Evolutionary conservation across 2,113 vertebrate species (phyloP).

Genomic region (Plectropomus leopardus): DNA sequence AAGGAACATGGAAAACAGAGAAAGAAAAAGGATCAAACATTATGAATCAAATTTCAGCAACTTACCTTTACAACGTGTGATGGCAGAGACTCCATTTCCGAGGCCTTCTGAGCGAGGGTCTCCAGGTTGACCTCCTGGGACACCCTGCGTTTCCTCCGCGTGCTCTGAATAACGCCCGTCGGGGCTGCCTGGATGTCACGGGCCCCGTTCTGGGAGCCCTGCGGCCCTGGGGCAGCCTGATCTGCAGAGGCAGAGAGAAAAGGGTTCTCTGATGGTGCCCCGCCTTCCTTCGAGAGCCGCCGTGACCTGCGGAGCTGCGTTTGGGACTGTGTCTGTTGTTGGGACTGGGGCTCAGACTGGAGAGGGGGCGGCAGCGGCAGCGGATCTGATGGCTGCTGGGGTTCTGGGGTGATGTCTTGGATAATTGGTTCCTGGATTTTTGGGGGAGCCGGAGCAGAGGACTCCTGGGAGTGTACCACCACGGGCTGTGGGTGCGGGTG

Average conservation of each 20-base stretch:
- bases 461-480: slow-evolving; percentile 88
- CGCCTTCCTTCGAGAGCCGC: slow-evolving; percentile 94
- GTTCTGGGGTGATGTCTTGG: slow-evolving; percentile 84
- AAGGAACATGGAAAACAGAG: background rate
- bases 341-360: slow-evolving; percentile 64
- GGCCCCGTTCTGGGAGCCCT: slow-evolving; percentile 79
- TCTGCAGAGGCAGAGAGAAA: slow-evolving; percentile 63
- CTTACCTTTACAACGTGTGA: slow-evolving; percentile 79
- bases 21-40: background rate
- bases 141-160: slow-evolving; percentile 88
- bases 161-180: slow-evolving; percentile 95
- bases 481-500: slow-evolving; percentile 79
- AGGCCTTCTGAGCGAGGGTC: slow-evolving; percentile 96
- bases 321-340: slow-evolving; percentile 70
- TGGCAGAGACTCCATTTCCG: slow-evolving; percentile 93
- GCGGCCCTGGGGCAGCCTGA: slow-evolving; percentile 42
- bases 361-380: slow-evolving; percentile 85
- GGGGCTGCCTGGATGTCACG: slow-evolving; percentile 84
- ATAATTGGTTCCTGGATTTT: slow-evolving; percentile 85
- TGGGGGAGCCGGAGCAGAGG: slow-evolving; percentile 84
- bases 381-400: slow-evolving; percentile 83
- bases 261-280: slow-evolving; percentile 85
- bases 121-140: slow-evolving; percentile 97
- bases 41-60: background rate
- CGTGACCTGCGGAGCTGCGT: slow-evolving; percentile 92